Evolutionary conservation across 92 coral and sea anemone species (phyloP), one percentile per base, ranked within the genome.

Genomic region (Chrysogorgia sp.): DNA sequence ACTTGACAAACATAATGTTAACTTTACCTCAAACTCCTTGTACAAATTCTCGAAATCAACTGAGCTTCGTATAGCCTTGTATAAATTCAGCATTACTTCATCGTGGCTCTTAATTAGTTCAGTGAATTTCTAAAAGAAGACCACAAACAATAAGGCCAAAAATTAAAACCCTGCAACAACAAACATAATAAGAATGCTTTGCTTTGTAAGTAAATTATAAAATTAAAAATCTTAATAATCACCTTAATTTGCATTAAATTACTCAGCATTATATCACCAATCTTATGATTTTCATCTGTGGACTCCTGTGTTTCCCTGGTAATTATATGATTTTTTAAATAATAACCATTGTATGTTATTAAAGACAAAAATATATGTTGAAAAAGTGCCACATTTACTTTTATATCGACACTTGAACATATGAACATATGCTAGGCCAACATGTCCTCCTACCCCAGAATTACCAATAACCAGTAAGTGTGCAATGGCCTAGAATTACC

Each of bases 1-100:
- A 2, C 13, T 9, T 37, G 2, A 1, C 5, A 7, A 17, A 20
- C 15, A n/a, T n/a, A n/a, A n/a, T n/a, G n/a, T n/a, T n/a, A n/a
- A n/a, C n/a, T n/a, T n/a, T 84, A 96, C 99, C 99, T 92, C 99
- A 80, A 96, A 96, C 34, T 96, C 99, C 63, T 96, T 96, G 85
- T 96, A 96, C 12, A 89, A 84, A 15, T 81, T 85, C 48, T 96
- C 99, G 86, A 96, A 96, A 40, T 90, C 92, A 71, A 83, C 89
- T 32, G 85, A 76, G 53, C 79, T 96, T 58, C 79, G 87, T 22
- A 96, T 89, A 17, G 97, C 89, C 53, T 86, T 89, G 31, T 91
- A 96, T 25, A 96, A 85, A 35, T 88, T 90, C 61, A 92, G 55
- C 91, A 96, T 83, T 10, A 96, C 96, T 84, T 96, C 89, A 66